A percentile compares a stretch with the other conserved stretches of the same genome.
phyloP scores from a whole-genome alignment of 2,113 vertebrate genomes.

The Panthera leo region DNA sequence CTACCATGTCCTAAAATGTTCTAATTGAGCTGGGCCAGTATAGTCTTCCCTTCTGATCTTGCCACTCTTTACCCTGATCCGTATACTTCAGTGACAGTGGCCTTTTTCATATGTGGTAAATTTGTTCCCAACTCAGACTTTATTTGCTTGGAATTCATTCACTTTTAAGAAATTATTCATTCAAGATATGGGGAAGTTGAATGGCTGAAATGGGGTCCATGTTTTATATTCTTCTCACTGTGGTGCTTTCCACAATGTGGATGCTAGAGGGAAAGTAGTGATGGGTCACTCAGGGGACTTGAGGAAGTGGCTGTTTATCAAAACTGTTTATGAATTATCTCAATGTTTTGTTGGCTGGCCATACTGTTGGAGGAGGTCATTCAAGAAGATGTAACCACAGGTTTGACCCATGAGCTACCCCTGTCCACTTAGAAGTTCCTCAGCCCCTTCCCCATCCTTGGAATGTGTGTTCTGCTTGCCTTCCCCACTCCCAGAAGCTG shows the following conservation, averaged over 20 bases:
- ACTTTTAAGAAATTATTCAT: not conserved
- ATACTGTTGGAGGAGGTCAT: not conserved
- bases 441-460: not conserved
- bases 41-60: not conserved
- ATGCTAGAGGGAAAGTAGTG: not conserved
- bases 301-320: not conserved
- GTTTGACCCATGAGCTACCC: not conserved
- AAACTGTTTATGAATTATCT: not conserved
- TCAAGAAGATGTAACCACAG: not conserved
- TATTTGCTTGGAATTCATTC: not conserved
- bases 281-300: not conserved
- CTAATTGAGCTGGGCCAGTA: not conserved
- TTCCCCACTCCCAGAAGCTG: not conserved
- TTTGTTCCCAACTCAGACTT: not conserved
- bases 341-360: not conserved
- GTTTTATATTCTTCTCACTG: not conserved
- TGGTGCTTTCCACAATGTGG: not conserved
- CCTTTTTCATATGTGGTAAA: not conserved
- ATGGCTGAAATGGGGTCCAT: fast-evolving
- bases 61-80: not conserved
- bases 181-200: not conserved
- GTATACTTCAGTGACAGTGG: not conserved
- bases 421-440: not conserved
- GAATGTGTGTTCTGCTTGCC: not conserved
- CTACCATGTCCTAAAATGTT: not conserved